phyloP scores from a whole-genome alignment of 2,113 vertebrate genomes.

The Petroica traversi region DNA sequence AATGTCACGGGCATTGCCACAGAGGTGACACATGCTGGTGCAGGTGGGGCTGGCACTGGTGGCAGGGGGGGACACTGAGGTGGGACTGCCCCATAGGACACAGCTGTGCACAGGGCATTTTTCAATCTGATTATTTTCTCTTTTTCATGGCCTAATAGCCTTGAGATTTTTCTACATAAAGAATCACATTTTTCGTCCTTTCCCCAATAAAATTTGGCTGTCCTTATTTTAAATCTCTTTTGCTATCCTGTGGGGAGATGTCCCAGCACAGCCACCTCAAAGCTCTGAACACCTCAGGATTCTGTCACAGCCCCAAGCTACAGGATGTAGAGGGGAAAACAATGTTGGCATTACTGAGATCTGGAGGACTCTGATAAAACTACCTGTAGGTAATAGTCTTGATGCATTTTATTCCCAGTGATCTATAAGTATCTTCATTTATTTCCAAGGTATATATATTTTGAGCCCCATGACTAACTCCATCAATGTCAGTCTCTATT shows the following conservation, averaged over 20 bases:
- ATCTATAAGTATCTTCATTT: not conserved
- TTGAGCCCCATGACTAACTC: not conserved
- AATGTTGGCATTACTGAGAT: not conserved
- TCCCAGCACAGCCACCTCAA: not conserved
- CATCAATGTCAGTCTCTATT: not conserved
- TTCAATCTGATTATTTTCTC: not conserved
- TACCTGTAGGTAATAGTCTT: not conserved
- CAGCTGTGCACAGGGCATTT: fast-evolving
- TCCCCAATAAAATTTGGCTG: not conserved
- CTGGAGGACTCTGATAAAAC: not conserved
- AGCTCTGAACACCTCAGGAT: not conserved
- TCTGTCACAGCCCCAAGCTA: not conserved
- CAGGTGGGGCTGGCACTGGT: fast-evolving
- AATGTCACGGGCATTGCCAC: fast-evolving
- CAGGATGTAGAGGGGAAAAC: not conserved
- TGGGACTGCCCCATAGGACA: fast-evolving
- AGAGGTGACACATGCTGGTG: fast-evolving
- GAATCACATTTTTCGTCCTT: not conserved
- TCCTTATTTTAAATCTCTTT: not conserved
- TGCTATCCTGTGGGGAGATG: not conserved
- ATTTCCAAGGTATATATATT: not conserved
- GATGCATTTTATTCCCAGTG: not conserved
- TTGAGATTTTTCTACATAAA: not conserved
- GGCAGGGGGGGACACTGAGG: fast-evolving
- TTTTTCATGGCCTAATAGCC: not conserved